A percentile compares a stretch with the other conserved stretches of the same genome.
Conservation (phyloP, 2,797 vertebrate species). For the Cynopterus sphinx region DNA sequence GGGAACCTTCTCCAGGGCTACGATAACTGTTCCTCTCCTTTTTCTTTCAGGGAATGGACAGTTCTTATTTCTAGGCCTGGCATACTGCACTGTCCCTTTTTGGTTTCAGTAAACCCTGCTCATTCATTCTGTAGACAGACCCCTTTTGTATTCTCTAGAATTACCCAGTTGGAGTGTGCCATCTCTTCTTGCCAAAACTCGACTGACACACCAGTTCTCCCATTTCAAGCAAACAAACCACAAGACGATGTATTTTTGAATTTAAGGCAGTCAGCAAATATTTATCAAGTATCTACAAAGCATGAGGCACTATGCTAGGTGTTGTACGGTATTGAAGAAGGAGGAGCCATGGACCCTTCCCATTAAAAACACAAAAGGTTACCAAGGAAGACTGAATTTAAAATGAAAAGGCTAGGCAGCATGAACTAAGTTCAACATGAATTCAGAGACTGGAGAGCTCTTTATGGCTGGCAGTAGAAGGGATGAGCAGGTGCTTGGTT, state of each 20-base stretch:
- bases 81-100: not conserved
- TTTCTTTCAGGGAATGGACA: not conserved
- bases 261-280: not conserved
- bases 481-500: not conserved
- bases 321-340: not conserved
- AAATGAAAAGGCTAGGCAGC: not conserved
- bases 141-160: not conserved
- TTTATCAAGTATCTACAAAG: not conserved
- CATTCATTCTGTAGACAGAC: not conserved
- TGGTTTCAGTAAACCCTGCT: not conserved
- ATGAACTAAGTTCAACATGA: not conserved
- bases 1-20: not conserved
- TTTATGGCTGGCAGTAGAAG: not conserved
- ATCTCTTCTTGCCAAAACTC: not conserved
- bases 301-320: not conserved
- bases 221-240: not conserved
- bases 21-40: not conserved
- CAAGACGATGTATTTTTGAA: not conserved
- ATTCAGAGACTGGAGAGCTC: not conserved
- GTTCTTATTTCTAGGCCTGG: not conserved
- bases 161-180: not conserved
- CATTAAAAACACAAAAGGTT: not conserved
- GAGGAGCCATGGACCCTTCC: too few species aligned
- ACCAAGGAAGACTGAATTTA: not conserved
- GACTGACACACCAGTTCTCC: not conserved